A percentile compares a stretch with the other conserved stretches of the same genome.
phyloP scores from a whole-genome alignment of 2,888 invertebrate species.

The Synanthedon vespiformis region DNA sequence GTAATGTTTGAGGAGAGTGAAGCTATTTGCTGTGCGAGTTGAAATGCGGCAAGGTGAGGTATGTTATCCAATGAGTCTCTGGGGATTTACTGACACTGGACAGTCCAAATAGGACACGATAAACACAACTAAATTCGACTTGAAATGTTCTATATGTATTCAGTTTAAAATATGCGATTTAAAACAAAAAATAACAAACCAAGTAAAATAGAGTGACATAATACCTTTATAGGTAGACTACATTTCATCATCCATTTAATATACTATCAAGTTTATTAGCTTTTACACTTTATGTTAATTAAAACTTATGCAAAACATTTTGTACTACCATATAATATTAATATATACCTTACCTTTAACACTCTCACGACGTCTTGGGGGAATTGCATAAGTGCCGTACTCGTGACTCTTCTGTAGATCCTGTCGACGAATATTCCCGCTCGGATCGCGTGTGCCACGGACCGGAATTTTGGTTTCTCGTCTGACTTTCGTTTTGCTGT shows the following conservation, averaged over 20 bases:
- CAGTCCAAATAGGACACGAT: not conserved
- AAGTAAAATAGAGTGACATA: too few relatives aligned
- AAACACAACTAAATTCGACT: too few relatives aligned
- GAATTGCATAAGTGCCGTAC: conserved; percentile 85
- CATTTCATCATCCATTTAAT: too few relatives aligned
- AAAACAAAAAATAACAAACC: too few relatives aligned
- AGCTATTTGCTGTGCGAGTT: not conserved
- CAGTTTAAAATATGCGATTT: too few relatives aligned
- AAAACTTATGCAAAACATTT: too few relatives aligned
- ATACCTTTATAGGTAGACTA: too few relatives aligned
- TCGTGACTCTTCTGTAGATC: conserved; percentile 86
- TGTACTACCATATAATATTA: conserved; percentile 4
- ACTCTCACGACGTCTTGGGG: conserved; percentile 88
- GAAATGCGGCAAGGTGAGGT: not conserved
- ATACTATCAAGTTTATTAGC: too few relatives aligned
- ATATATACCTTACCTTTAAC: conserved; percentile 80
- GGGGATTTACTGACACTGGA: not conserved
- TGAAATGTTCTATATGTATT: too few relatives aligned
- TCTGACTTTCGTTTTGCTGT: conserved; percentile 81
- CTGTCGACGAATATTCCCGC: conserved; percentile 97
- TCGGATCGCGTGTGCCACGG: conserved; percentile 95
- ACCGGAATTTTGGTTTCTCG: conserved; percentile 90
- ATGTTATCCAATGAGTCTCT: not conserved
- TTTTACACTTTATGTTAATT: too few relatives aligned
- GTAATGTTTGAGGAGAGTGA: not conserved